A percentile compares a stretch with the other conserved stretches of the same genome.
These are phyloP conservation scores for Amphipoea lucens DNA, from an alignment of 2,888 invertebrate genomes.

Conservation along the genomic window DNA sequence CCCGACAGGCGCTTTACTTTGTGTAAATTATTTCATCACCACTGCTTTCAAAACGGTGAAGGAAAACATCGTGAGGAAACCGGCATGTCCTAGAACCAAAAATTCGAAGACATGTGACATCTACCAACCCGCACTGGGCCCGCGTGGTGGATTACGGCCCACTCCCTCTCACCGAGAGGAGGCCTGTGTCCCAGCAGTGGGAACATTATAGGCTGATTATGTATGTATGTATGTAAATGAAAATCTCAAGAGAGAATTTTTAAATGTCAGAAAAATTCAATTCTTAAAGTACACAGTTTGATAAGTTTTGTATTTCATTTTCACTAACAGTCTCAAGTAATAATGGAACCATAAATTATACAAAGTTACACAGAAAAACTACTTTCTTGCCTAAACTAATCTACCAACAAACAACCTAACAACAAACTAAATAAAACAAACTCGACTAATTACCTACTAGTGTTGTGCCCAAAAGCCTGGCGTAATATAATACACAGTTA, in stretches of 20 bases:
- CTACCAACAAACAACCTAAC: not conserved
- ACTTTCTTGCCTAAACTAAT: not conserved
- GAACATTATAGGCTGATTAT: too few species aligned
- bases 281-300: not conserved
- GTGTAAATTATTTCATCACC: too few species aligned
- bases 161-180: too few species aligned
- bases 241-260: not conserved
- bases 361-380: not conserved
- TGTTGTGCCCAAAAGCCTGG: not conserved
- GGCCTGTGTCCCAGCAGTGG: too few species aligned
- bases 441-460: not conserved
- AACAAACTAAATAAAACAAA: not conserved
- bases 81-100: too few species aligned
- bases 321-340: not conserved
- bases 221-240: not conserved
- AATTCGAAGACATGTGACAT: too few species aligned
- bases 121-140: too few species aligned
- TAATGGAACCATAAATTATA: not conserved
- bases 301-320: not conserved
- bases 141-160: too few species aligned
- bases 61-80: too few species aligned
- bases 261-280: not conserved
- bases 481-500: not conserved
- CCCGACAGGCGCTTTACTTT: too few species aligned
- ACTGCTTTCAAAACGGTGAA: too few species aligned